A percentile compares a stretch with the other conserved stretches of the same genome.
These are phyloP conservation scores for Motacilla tschutschensis DNA, from an alignment of 2,113 vertebrate species.

Conservation along the genomic window DNA sequence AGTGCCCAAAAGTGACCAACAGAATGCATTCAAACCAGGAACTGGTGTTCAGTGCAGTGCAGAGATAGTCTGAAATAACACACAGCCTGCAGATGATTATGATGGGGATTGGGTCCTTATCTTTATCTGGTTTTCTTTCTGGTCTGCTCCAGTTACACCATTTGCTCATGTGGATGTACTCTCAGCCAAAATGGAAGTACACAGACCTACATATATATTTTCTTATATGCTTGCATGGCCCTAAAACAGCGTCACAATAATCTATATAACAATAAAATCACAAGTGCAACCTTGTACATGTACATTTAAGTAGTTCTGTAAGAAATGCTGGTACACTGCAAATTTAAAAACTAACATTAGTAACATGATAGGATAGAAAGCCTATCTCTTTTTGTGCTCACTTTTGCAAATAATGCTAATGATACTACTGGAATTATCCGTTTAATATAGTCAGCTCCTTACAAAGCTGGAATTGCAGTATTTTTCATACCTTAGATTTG, in stretches of 20 bases:
- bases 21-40: neutral
- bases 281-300: neutral
- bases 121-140: neutral
- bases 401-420: neutral
- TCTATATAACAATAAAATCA: neutral
- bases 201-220: neutral
- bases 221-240: neutral
- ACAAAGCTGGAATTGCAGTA: neutral
- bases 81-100: neutral
- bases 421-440: neutral
- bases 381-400: neutral
- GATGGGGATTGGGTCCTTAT: neutral
- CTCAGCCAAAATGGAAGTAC: neutral
- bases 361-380: neutral
- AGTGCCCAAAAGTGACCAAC: neutral
- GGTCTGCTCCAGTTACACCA: neutral
- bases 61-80: neutral
- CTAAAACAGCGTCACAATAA: neutral
- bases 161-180: neutral
- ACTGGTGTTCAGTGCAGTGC: neutral
- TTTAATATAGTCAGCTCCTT: neutral
- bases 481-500: neutral
- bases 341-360: neutral
- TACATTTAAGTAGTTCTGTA: neutral
- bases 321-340: neutral